A percentile compares a stretch with the other conserved stretches of the same genome.
Evolutionary conservation across 2,113 vertebrate species (phyloP).

Genomic region (Alethe diademata): DNA sequence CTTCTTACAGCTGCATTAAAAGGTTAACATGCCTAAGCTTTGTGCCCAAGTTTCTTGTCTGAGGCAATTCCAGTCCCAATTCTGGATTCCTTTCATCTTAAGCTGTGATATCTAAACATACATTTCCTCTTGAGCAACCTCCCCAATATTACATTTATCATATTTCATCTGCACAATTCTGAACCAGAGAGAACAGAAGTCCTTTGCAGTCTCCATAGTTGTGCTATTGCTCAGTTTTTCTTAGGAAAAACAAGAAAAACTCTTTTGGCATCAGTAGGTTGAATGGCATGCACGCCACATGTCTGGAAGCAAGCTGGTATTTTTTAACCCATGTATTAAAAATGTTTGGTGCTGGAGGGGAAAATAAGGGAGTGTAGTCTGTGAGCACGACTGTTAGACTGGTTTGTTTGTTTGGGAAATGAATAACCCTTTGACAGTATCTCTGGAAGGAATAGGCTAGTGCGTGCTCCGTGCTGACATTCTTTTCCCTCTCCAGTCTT

Average conservation of each 20-base stretch:
- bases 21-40: background rate
- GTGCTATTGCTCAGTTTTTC: background rate
- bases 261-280: conserved; percentile 37
- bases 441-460: conserved; percentile 32
- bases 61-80: background rate
- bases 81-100: conserved; percentile 15
- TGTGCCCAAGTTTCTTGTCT: background rate
- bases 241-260: background rate
- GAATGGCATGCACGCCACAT: conserved; percentile 12
- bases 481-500: conserved; percentile 42
- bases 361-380: conserved; percentile 48
- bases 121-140: conserved; percentile 32
- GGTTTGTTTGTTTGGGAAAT: conserved; percentile 64
- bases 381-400: background rate
- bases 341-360: background rate
- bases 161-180: background rate
- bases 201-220: background rate
- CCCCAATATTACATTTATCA: background rate
- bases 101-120: conserved; percentile 14
- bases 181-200: background rate
- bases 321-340: conserved; percentile 33
- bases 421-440: conserved; percentile 67
- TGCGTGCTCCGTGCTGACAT: conserved; percentile 14
- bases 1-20: background rate
- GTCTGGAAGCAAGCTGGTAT: background rate